Conservation (phyloP, 1,140 invertebrate genomes). For the Choristoneura fumiferana region DNA sequence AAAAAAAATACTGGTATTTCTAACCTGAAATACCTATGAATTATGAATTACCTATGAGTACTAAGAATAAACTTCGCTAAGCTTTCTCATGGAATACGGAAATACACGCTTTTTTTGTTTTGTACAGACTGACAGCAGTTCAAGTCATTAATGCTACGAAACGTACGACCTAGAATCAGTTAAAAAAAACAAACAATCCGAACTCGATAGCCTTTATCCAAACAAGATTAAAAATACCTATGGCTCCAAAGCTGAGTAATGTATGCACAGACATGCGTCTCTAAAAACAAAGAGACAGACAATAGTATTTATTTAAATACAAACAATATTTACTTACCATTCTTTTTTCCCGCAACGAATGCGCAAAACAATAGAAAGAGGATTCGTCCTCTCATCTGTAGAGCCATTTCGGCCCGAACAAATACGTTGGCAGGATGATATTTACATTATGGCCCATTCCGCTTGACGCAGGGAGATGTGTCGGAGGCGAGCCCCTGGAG, state of each 20-base stretch:
- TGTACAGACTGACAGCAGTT: background rate
- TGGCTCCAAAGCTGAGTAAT: constrained; percentile 9
- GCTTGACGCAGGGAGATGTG: constrained; percentile 27
- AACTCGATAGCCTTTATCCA: background rate
- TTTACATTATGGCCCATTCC: constrained; percentile 69
- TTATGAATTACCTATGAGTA: background rate
- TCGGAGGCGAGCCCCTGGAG: constrained; percentile 29
- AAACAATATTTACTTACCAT: constrained; percentile 62
- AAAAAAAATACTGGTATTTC: no score
- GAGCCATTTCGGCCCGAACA: constrained; percentile 66
- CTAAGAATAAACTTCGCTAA: background rate
- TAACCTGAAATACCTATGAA: no score
- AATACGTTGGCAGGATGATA: constrained; percentile 53
- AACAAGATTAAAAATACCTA: constrained; percentile 17
- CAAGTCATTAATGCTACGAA: constrained; percentile 14
- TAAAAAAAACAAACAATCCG: constrained; percentile 1
- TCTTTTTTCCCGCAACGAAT: constrained; percentile 42
- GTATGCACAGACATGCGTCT: constrained; percentile 46
- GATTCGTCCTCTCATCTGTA: constrained; percentile 51
- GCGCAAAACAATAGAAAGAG: constrained; percentile 63
- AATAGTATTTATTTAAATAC: constrained; percentile 38
- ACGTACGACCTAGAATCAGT: background rate
- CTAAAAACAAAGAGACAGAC: constrained; percentile 34
- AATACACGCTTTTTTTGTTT: background rate
- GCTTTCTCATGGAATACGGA: background rate